Evolutionary conservation across 2,888 invertebrate species (phyloP).

Genomic region (Drosophila meridiana): DNA sequence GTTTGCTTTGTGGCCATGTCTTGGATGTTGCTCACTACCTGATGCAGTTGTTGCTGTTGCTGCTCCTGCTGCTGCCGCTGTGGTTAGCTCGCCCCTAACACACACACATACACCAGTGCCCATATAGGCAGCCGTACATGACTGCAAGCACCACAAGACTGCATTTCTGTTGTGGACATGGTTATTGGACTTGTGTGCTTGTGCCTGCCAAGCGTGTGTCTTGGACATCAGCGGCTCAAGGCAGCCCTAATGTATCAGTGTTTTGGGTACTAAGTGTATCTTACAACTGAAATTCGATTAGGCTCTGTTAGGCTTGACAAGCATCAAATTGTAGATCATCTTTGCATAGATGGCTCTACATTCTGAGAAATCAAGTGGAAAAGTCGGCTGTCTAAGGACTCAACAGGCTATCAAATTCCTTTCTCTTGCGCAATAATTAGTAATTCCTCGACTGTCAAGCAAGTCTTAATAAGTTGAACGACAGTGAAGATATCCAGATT

Average conservation of each 20-base stretch:
- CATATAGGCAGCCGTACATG: slow-evolving; percentile 35
- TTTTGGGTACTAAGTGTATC: neutral
- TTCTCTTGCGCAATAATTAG: too few species aligned
- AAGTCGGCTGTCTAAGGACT: neutral
- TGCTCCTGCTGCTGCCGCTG: slow-evolving; percentile 20
- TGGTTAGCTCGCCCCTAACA: slow-evolving; percentile 42
- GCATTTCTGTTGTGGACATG: slow-evolving; percentile 14
- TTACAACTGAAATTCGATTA: neutral
- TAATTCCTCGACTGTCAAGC: too few species aligned
- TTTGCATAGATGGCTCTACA: neutral
- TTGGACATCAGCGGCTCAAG: slow-evolving; percentile 10
- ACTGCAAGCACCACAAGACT: slow-evolving; percentile 37
- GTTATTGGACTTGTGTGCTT: neutral
- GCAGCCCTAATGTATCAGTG: slow-evolving; percentile 14
- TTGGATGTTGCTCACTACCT: slow-evolving; percentile 56
- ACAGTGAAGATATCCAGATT: neutral
- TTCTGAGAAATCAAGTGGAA: neutral
- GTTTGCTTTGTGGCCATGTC: slow-evolving; percentile 69
- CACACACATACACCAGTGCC: slow-evolving; percentile 14
- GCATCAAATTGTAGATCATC: neutral
- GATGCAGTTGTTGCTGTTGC: slow-evolving; percentile 49
- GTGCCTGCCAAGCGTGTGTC: neutral
- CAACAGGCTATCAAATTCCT: neutral
- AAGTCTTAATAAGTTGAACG: too few species aligned
- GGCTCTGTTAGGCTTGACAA: neutral